Evolutionary conservation across 2,797 vertebrate genomes (phyloP), one percentile per base, ranked within the genome.

Genomic region (Chaunax sp.): DNA sequence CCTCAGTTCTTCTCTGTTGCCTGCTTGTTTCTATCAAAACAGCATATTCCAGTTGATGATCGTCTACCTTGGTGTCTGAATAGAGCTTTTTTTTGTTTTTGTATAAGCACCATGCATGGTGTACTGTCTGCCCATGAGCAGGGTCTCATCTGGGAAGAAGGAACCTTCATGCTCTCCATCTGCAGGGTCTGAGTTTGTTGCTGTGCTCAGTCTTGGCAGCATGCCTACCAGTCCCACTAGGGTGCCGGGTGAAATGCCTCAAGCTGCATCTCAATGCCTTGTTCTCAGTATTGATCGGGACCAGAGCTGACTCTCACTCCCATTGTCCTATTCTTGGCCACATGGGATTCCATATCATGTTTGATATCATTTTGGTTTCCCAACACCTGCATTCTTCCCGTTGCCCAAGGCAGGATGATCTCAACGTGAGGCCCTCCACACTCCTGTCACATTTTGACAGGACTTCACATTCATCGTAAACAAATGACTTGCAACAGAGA

Each of bases 251-350:
- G 5, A 62, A 49, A 65, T 80, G 88, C 87, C 84, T 81, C 72
- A 72, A 73, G 87, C 87, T 81, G 75, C 74, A 88, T 90, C 84
- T 88, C 83, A 83, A 75, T 82, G 86, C 81, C 65, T 80, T 76
- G 76, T 89, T 84, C 79, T 90, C 74, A 60, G 71, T 91, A 91
- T 93, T 91, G 92, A 93, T 92, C 88, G 85, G 79, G 75, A 84
- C 82, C 82, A 83, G 71, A 54, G 71, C 82, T 74, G 65, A 75
- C 64, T 82, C 80, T 59, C 69, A 41, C 63, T 84, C 84, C 86
- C 57, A 64, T 84, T 80, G 75, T 81, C 72, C 80, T 56, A 61
- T 47, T 72, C 61, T 63, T 28, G 57, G 51, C 67, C 81, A 72
- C 83, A 70, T 55, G 77, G 68, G 83, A 84, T 62, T 37, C 61